phyloP scores from a whole-genome alignment of 2,888 invertebrate species.

The Clistopyga incitator region DNA sequence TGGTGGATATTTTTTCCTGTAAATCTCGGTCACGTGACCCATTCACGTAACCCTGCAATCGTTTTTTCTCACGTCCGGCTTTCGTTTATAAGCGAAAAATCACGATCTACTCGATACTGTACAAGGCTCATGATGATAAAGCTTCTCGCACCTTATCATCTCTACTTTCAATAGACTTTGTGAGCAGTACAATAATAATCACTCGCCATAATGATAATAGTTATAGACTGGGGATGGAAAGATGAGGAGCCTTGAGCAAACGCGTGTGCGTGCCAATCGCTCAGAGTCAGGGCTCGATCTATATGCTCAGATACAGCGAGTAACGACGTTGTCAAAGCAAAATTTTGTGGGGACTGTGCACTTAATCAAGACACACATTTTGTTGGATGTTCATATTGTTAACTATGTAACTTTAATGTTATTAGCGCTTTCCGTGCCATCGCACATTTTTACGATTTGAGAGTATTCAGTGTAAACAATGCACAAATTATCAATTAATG shows the following conservation, averaged over 20 bases:
- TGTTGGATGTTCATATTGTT: no score
- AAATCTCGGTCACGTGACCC: constrained; percentile 53
- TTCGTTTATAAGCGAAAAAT: constrained; percentile 1
- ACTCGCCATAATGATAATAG: constrained; percentile 1
- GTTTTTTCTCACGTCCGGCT: not conserved
- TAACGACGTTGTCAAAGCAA: constrained; percentile 60
- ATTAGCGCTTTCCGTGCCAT: no score
- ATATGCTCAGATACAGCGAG: constrained; percentile 59
- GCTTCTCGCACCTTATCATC: not conserved
- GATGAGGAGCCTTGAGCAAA: constrained; percentile 63
- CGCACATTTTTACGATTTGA: no score
- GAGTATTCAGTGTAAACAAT: no score
- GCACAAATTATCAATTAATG: no score
- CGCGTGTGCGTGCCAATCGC: constrained; percentile 70
- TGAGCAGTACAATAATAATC: not conserved
- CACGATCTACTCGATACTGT: not conserved
- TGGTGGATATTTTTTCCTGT: not conserved
- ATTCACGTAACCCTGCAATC: not conserved
- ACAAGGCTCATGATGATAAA: not conserved
- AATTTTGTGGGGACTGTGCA: not conserved
- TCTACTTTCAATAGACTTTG: not conserved
- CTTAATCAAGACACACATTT: not conserved
- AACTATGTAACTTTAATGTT: no score
- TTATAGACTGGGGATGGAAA: not conserved
- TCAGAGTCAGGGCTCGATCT: constrained; percentile 62